Conservation (phyloP, 2,113 vertebrate species). For the Xiphophorus couchianus region DNA sequence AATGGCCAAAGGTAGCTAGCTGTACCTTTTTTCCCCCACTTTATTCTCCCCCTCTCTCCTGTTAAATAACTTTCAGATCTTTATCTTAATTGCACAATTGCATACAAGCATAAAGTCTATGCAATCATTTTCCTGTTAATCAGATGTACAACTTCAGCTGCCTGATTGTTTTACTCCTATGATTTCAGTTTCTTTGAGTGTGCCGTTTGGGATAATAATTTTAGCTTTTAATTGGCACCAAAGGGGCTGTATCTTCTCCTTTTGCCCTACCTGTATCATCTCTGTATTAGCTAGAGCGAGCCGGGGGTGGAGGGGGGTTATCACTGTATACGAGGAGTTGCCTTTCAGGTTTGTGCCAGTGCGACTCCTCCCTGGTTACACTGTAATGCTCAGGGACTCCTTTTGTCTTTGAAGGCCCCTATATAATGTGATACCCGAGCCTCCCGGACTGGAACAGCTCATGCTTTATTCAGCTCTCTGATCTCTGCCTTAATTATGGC, state of each 20-base stretch:
- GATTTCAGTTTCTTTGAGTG: slow-evolving; percentile 24
- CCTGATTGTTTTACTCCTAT: slow-evolving; percentile 22
- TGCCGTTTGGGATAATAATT: slow-evolving; percentile 52
- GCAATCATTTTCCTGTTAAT: not conserved
- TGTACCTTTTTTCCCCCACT: too few relatives aligned
- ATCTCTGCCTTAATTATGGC: slow-evolving; percentile 73
- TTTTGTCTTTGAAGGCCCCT: slow-evolving; percentile 55
- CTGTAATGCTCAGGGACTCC: slow-evolving; percentile 55
- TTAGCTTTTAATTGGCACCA: slow-evolving; percentile 62
- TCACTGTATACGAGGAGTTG: slow-evolving; percentile 47
- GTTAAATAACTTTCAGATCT: not conserved
- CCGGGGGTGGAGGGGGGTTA: not conserved
- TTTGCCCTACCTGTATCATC: slow-evolving; percentile 33
- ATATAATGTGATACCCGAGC: slow-evolving; percentile 65
- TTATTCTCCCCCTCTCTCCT: too few relatives aligned
- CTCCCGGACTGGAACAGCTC: slow-evolving; percentile 53
- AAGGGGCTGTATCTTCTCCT: slow-evolving; percentile 54
- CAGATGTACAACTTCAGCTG: not conserved
- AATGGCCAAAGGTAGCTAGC: not conserved
- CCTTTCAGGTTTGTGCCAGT: slow-evolving; percentile 56
- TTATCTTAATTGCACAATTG: not conserved
- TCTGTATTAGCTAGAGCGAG: slow-evolving; percentile 14
- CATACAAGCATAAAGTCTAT: not conserved
- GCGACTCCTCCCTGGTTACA: slow-evolving; percentile 27
- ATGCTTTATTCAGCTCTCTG: slow-evolving; percentile 75